Base-by-base conservation (phyloP, 2,797 vertebrate genomes). In the Pseudomugil gertrudae region DNA sequence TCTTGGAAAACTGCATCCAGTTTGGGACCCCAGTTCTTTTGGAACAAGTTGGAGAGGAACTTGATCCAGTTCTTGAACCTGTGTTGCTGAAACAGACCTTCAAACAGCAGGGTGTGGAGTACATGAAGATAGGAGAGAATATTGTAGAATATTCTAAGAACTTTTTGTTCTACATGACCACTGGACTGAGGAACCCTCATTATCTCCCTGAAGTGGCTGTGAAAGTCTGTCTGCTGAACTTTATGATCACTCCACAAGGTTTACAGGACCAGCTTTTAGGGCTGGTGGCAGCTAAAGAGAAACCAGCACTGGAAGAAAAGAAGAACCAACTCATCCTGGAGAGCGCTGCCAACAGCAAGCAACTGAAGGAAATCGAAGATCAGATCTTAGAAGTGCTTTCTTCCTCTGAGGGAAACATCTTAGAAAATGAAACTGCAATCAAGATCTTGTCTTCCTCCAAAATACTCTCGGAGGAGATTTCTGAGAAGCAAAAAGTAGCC, bases 161-260 rank as follows among this genome's bases (percentile, higher is more conserved):
- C 62, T 99, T 99, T 87, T 91, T 92, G 63, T 93, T 99, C 58
- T 99, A 98, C 74, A 96, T 98, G 76, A 98, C 97, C 35, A 98
- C 96, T 0, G 90, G 94, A 19, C 89, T 98, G 83, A 94, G 97
- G 79, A 99, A 96, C 82, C 97, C 96, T n/a, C 97, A 98, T 88
- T 99, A 98, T 84, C 94, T 98, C 33, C 96, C 97, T 8, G 96
- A 99, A 79, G 92, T 98, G 9, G 95, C 96, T 0, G 95, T 97
- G 53, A 98, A 98, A 86, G 96, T 99, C 72, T 98, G 97, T 77
- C 91, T 99, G 15, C 92, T 99, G 57, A 99, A 99, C 90, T 98
- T 99, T 38, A 96, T 97, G 96, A 98, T 98, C 86, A 98, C 96
- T 0, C 97, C 97, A 14, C 88, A 97, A 48, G 97, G 97, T 27